These are phyloP conservation scores for Celastrina argiolus DNA, from an alignment of 2,888 invertebrate genomes.

Conservation along the genomic window DNA sequence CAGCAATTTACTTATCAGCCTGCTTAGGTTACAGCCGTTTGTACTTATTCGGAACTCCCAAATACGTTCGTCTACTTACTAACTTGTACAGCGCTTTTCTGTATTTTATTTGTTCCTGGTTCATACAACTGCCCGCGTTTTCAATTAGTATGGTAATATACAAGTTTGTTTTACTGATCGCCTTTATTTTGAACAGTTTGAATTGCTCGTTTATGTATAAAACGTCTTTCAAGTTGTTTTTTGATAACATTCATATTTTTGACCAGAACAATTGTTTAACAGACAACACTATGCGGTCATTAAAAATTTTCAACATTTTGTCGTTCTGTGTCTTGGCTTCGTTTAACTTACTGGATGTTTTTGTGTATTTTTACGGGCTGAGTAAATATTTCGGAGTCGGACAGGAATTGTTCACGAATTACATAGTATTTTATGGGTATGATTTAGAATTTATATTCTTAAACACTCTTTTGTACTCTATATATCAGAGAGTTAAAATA, in stretches of 20 bases:
- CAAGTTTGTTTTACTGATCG: not conserved
- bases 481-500: not conserved
- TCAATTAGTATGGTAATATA: not conserved
- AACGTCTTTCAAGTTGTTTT: not conserved
- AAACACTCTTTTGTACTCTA: not conserved
- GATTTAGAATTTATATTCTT: not conserved
- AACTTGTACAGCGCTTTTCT: not conserved
- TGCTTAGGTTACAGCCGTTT: not conserved
- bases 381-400: not conserved
- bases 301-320: not conserved
- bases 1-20: not conserved
- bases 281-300: not conserved
- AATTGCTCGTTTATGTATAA: not conserved
- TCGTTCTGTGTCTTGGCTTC: not conserved
- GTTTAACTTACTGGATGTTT: not conserved
- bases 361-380: not conserved
- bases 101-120: not conserved
- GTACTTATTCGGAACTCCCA: not conserved
- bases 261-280: not conserved
- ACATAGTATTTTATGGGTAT: not conserved
- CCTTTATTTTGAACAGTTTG: not conserved
- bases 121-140: not conserved
- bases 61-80: not conserved
- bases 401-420: not conserved
- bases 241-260: not conserved